Evolutionary conservation across 2,888 invertebrate species (phyloP).

Genomic region (Anthrax anthrax): DNA sequence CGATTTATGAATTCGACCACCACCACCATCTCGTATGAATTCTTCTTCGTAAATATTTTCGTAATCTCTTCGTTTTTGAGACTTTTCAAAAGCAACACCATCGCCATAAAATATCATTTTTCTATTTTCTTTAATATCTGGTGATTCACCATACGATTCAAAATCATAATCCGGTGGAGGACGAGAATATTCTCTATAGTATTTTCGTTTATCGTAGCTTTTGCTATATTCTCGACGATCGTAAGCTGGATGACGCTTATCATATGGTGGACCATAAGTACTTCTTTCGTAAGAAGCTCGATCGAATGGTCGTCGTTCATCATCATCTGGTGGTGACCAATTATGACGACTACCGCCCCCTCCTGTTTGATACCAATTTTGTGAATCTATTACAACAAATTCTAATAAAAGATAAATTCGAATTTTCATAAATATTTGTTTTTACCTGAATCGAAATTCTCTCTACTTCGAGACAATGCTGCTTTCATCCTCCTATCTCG

Average conservation of each 20-base stretch:
- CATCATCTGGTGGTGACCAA: constrained; percentile 33
- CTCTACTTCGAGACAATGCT: constrained; percentile 28
- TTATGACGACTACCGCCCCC: constrained; percentile 28
- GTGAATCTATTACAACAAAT: constrained; percentile 20
- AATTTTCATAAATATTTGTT: not conserved
- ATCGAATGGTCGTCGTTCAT: constrained; percentile 27
- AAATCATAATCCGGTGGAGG: constrained; percentile 26
- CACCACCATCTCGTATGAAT: constrained; percentile 10
- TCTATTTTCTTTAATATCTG: constrained; percentile 16
- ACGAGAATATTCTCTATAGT: constrained; percentile 30
- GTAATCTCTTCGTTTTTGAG: constrained; percentile 22
- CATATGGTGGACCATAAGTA: constrained; percentile 34
- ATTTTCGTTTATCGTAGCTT: constrained; percentile 28
- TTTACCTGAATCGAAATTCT: constrained; percentile 32
- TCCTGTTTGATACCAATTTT: constrained; percentile 30
- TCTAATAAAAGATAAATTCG: not conserved
- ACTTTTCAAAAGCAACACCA: constrained; percentile 14
- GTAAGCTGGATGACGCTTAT: constrained; percentile 25
- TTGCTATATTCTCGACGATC: constrained; percentile 21
- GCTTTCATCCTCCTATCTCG: constrained; percentile 28
- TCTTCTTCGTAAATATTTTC: constrained; percentile 31
- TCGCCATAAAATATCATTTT: constrained; percentile 15
- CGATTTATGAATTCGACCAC: constrained; percentile 16
- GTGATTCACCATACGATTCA: constrained; percentile 22
- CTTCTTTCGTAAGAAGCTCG: constrained; percentile 31